Conservation (phyloP, 2,113 vertebrate species). For the Herpailurus yagouaroundi region DNA sequence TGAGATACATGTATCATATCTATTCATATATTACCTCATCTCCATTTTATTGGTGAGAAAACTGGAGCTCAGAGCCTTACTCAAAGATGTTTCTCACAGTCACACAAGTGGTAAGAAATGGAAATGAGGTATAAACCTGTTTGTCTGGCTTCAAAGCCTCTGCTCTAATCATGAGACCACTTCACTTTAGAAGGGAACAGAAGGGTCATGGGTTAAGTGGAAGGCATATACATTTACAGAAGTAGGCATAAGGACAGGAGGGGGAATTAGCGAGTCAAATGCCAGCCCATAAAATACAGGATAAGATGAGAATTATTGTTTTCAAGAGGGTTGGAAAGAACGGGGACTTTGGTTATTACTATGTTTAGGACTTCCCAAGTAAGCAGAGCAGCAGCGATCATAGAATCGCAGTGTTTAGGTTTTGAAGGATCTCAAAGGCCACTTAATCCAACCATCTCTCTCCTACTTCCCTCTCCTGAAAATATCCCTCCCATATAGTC, state of each 20-base stretch:
- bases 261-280: slow-evolving; percentile 35
- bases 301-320: not conserved
- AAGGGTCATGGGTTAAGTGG: not conserved
- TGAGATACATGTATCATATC: not conserved
- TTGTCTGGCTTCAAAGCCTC: slow-evolving; percentile 42
- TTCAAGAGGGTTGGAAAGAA: slow-evolving; percentile 41
- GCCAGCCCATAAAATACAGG: not conserved
- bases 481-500: not conserved
- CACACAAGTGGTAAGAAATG: not conserved
- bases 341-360: not conserved
- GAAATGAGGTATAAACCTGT: slow-evolving; percentile 31
- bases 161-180: not conserved
- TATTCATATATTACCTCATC: not conserved
- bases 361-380: not conserved
- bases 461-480: slow-evolving; percentile 9
- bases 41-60: slow-evolving; percentile 34
- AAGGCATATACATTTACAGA: not conserved
- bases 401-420: not conserved
- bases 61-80: not conserved
- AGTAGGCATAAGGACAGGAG: slow-evolving; percentile 28
- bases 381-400: slow-evolving; percentile 25
- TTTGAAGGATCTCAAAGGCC: slow-evolving; percentile 34
- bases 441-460: slow-evolving; percentile 13
- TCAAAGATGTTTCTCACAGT: slow-evolving; percentile 42
- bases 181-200: slow-evolving; percentile 42